These are phyloP conservation scores for Ptychochromis oligacanthus DNA, from an alignment of 2,113 vertebrate genomes.

Conservation along the genomic window DNA sequence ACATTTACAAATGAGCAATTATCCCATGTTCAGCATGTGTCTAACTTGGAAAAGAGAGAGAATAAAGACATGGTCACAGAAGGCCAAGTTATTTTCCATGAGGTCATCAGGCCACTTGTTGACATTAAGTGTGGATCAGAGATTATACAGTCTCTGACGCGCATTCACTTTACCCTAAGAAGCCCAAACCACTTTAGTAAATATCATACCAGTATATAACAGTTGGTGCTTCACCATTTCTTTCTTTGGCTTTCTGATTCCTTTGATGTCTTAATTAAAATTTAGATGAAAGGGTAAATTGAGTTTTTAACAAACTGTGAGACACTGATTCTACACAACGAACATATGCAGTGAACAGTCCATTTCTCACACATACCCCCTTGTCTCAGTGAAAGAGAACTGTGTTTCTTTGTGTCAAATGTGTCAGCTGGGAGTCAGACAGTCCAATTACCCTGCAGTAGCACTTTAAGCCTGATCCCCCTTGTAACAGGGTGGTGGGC, in stretches of 20 bases:
- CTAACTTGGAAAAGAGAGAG: conserved; percentile 31
- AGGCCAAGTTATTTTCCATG: conserved; percentile 59
- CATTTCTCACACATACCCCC: background rate
- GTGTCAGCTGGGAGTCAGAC: conserved; percentile 52
- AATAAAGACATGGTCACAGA: conserved; percentile 34
- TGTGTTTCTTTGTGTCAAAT: conserved; percentile 1
- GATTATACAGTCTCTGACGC: conserved; percentile 27
- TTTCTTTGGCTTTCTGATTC: background rate
- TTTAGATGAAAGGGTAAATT: background rate
- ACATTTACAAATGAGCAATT: conserved; percentile 71
- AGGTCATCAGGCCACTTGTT: conserved; percentile 57
- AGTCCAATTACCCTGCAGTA: conserved; percentile 70
- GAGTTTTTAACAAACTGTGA: background rate
- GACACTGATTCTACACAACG: background rate
- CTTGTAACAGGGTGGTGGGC: conserved; percentile 41
- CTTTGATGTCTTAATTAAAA: background rate
- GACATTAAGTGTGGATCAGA: conserved; percentile 48
- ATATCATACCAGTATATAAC: background rate
- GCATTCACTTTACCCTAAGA: background rate
- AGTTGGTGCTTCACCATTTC: background rate
- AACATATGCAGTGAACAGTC: background rate
- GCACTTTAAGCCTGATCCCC: conserved; percentile 49
- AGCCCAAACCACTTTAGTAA: background rate
- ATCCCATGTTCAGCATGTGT: conserved; percentile 48
- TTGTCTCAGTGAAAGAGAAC: background rate